Base-by-base conservation (phyloP, 2,888 invertebrate species). In the Aproaerema taeniolella region DNA sequence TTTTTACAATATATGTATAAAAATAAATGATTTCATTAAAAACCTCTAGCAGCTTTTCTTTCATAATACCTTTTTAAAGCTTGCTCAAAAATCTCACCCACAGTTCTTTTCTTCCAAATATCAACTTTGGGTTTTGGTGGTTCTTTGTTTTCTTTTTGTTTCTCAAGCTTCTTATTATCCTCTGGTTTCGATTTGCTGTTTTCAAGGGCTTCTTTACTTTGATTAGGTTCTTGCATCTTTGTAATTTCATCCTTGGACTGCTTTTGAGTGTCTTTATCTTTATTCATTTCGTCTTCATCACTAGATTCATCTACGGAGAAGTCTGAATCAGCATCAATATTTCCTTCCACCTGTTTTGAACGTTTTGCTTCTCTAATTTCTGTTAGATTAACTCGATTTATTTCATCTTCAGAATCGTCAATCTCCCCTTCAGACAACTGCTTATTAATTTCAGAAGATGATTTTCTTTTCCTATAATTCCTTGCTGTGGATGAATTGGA, bases 41-140 rank as follows among this genome's bases (percentile, higher is more conserved):
- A 47, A 15, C 76, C 70, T 58, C 90, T 87, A 4, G 83, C 67
- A 15, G 91, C 87, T 77, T 93, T 94, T 52, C 95, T 89, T 61
- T 91, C 89, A 64, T 91, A 92, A 74, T 94, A 95, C 58, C 93
- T 88, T 57, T 91, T 88, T 17, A 94, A 69, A 10, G 96, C 95
- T 41, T 90, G 91, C 42, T 93, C 92, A 71, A 92, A 94, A 2
- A 90, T 88, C 35, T 88, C 89, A 5, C 94, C 96, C 10, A 95
- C 91, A 16, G 95, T 96, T 53, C 95, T 88, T 62, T 96, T 96
- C 58, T 91, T 90, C 94, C 95, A 95, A 58, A 95, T 91, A 61
- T 92, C 90, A 44, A 89, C 77, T 80, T 91, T 92, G 7, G 85
- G 80, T 59, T 81, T 78, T n/a, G 64, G 55, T 34, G 53, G 55